Evolutionary conservation across 2,797 vertebrate genomes (phyloP), one percentile per base, ranked within the genome.

Genomic region (Tapera naevia): DNA sequence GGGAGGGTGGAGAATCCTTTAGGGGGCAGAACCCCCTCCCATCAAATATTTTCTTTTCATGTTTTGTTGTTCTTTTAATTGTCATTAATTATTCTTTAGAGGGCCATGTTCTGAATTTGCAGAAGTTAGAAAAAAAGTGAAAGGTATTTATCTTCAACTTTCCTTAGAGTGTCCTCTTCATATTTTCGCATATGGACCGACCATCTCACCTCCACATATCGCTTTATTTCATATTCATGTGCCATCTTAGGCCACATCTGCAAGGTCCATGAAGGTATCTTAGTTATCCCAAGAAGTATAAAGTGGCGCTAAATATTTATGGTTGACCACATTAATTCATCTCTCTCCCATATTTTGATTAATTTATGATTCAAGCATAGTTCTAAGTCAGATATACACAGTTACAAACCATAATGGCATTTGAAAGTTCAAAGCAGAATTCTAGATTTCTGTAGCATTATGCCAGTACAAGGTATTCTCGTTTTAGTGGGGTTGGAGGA

Each of bases 251-350:
- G 1, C 50, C 43, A 11, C 22, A 50, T 25, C 43, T 79, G 15
- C 11, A 33, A 84, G 17, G 13, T 46, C 13, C 28, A 7, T 27
- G 18, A 64, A 69, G 10, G 7, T 67, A 35, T 64, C 30, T 71
- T 53, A 37, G 7, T 41, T 60, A 66, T 13, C 13, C 7, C 18
- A 48, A 66, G 21, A 83, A 50, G 6, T 64, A 24, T 54, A 60
- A 89, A 64, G 28, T 22, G 24, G 15, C 10, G 56, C 18, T 67
- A 79, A 86, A 81, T 82, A 85, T 72, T 96, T 87, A 72, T 80
- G 37, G 72, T 22, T 64, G 19, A 75, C 17, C 17, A 91, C 93
- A 72, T 50, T 0, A 87, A 79, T 65, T 64, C 1, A 23, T 6
- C 3, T 50, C 3, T 57, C 8, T 53, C 43, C 22, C 7, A 11